Base-by-base conservation (phyloP, 2,113 vertebrate genomes). In the Coracopsis vasa region DNA sequence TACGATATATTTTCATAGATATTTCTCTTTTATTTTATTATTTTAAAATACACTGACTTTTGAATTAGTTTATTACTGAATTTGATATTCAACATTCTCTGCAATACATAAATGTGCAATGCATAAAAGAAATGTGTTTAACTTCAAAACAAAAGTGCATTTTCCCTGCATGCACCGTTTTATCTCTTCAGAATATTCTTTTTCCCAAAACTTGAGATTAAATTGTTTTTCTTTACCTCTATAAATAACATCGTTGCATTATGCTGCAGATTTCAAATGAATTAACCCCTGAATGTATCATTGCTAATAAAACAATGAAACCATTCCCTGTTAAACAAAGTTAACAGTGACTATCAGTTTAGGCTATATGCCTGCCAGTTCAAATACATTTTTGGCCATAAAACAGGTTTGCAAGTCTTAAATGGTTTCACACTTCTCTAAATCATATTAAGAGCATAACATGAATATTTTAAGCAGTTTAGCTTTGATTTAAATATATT, bases 381-480 rank as follows among this genome's bases (percentile, higher is more conserved):
- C 90, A 94, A 98, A 98, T 92, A 97, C 88, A 96, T 95, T 97
- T 98, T 97, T 96, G 96, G 95, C 95, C 93, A 95, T 98, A 97
- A 98, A 98, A 98, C 97, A 97, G 94, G 97, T 98, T 98, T 98
- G 91, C 88, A 98, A 98, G 95, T 97, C 95, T 97, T 97, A 98
- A 98, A 98, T 97, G 96, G 98, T 98, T 98, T 99, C 96, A 98
- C 71, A 98, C 98, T 99, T 98, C 98, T 98, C 96, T 98, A 98
- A 99, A 98, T 97, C 98, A 98, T 96, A 97, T 97, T 98, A 97
- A 98, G 98, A 99, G 97, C 97, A 98, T 98, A 98, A 98, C 97
- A 98, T 98, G 98, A 98, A 99, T 98, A 98, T 99, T 98, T 99
- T 98, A 99, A 99, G 98, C 97, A 98, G 98, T 98, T 99, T 99